Conservation (phyloP, 2,113 vertebrate genomes). For the Tupaia chinensis region DNA sequence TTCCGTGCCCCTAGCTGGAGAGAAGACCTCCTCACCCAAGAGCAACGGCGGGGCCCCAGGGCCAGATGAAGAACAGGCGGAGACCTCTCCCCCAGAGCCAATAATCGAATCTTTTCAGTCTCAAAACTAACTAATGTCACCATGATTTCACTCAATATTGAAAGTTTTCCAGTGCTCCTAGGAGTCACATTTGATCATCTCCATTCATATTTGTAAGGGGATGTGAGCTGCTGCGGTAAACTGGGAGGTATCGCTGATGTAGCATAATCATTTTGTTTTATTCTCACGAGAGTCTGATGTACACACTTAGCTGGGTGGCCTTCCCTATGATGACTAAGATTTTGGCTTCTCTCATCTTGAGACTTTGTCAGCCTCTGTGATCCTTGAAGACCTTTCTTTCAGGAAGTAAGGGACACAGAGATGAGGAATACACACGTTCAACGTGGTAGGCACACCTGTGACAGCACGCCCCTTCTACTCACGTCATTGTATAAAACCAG, state of each 20-base stretch:
- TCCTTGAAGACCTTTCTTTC: background rate
- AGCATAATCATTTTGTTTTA: background rate
- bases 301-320: background rate
- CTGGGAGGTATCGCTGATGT: background rate
- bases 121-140: background rate
- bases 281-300: background rate
- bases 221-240: background rate
- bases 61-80: too few relatives aligned
- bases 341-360: background rate
- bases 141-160: background rate
- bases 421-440: fast-evolving
- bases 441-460: background rate
- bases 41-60: too few relatives aligned
- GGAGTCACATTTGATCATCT: background rate
- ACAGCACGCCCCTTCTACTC: background rate
- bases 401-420: background rate
- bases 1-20: too few relatives aligned
- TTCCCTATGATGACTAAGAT: background rate
- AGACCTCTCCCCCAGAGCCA: background rate
- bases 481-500: background rate
- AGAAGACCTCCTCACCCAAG: too few relatives aligned
- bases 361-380: background rate
- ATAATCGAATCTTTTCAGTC: background rate
- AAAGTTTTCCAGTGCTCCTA: background rate
- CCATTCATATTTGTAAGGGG: background rate